Conservation (phyloP, 2,888 invertebrate species). For the Selenia dentaria region DNA sequence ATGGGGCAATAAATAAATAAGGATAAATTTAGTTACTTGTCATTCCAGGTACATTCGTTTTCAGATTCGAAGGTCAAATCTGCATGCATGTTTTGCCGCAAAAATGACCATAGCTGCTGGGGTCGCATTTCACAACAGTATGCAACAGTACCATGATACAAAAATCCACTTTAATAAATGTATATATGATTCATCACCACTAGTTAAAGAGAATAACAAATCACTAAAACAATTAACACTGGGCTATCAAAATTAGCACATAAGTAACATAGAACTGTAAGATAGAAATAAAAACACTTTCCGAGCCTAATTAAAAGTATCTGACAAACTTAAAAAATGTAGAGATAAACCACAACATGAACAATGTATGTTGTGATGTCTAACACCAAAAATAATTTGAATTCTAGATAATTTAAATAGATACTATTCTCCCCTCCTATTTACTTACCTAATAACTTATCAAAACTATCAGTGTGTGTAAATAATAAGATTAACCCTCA, state of each 20-base stretch:
- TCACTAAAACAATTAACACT: background rate
- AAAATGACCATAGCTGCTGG: constrained; percentile 46
- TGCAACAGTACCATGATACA: constrained; percentile 11
- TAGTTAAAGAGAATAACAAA: background rate
- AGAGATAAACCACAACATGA: too few relatives aligned
- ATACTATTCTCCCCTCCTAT: too few relatives aligned
- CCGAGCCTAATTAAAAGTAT: too few relatives aligned
- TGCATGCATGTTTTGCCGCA: constrained; percentile 62
- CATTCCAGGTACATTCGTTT: constrained; percentile 59
- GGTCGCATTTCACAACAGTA: constrained; percentile 56
- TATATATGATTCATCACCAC: background rate
- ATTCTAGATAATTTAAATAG: constrained; percentile 1
- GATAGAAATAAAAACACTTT: too few relatives aligned
- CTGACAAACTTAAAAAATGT: too few relatives aligned
- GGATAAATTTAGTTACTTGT: constrained; percentile 58
- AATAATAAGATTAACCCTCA: constrained; percentile 16
- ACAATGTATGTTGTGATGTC: constrained; percentile 2
- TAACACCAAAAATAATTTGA: constrained; percentile 3
- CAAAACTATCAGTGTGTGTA: constrained; percentile 13
- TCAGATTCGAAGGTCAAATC: constrained; percentile 61
- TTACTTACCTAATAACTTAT: too few relatives aligned
- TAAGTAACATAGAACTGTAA: too few relatives aligned
- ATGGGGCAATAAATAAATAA: constrained; percentile 32
- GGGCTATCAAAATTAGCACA: too few relatives aligned
- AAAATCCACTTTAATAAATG: background rate